Evolutionary conservation across 1,140 invertebrate genomes (phyloP), one percentile per base, ranked within the genome.

Genomic region (Papilio glaucus): DNA sequence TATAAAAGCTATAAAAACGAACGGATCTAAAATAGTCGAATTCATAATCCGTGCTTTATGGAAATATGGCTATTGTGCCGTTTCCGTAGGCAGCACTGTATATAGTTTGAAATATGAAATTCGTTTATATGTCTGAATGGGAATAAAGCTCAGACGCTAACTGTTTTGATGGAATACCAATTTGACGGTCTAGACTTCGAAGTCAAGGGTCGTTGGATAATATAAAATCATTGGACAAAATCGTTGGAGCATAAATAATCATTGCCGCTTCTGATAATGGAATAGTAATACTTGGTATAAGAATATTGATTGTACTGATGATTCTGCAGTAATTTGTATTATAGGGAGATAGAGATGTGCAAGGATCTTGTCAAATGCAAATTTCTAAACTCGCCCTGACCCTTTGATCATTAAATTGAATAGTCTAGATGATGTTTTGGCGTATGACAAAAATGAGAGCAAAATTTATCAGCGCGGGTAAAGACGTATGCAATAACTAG

Each of bases 1-100:
- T 76, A 74, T 74, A 80, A 80, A 73, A 72, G 41, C 72, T 21
- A 75, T 80, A 74, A 80, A 76, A 73, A 67, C 67, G 73, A 65
- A 38, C 9, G 69, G 70, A 45, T 70, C 60, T 37, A 72, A 53
- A 76, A 69, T 62, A 42, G 42, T 45, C 53, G 18, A 60, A 74
- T 78, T 78, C 74, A 78, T 71, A 57, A 63, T 70, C 67, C 15
- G 49, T 26, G 38, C 10, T 24, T 57, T 37, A 75, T 45, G 71
- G 49, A 72, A 72, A 76, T 76, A 53, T 78, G 71, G 71, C 39
- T 72, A 75, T 69, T 61, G 65, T 73, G 67, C 49, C 53, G 53
- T 78, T 78, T 73, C 38, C 39, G 63, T 42, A 45, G 63, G 63
- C 41, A 45, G 38, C 26, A 68, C 37, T 21, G 41, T 41, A 12